A percentile compares a stretch with the other conserved stretches of the same genome.
phyloP scores from a whole-genome alignment of 2,113 vertebrate genomes.

The Meleagris gallopavo region DNA sequence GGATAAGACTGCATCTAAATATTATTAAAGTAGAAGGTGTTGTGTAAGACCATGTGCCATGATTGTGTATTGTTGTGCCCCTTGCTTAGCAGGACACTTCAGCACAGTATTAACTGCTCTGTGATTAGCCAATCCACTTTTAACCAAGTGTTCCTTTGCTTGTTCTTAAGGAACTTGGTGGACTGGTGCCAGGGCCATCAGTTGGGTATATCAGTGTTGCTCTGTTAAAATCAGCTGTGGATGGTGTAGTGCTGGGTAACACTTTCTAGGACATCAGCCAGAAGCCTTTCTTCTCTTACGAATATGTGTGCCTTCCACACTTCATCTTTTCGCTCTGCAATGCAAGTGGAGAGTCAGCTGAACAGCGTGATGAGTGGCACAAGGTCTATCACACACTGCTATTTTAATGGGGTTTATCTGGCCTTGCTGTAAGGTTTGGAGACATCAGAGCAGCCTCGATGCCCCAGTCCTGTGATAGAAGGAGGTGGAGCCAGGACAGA shows the following conservation, averaged over 20 bases:
- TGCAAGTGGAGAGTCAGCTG: background rate
- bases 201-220: fast-evolving
- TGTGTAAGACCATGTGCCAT: too few species aligned
- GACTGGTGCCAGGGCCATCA: background rate
- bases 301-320: background rate
- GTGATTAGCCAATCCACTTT: background rate
- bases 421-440: background rate
- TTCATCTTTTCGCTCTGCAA: background rate
- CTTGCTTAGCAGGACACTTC: background rate
- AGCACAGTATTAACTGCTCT: background rate
- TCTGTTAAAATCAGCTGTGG: background rate
- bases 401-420: background rate
- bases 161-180: background rate
- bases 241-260: fast-evolving
- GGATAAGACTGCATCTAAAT: background rate
- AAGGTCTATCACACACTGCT: background rate
- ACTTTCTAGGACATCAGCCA: background rate
- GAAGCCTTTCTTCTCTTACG: background rate
- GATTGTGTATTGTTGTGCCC: background rate
- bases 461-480: background rate
- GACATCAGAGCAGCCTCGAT: background rate
- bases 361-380: background rate
- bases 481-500: background rate
- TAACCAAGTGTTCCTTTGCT: background rate
- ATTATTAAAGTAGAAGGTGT: too few species aligned